Conservation (phyloP, 2,888 invertebrate genomes). For the Cremastinae sp. region DNA sequence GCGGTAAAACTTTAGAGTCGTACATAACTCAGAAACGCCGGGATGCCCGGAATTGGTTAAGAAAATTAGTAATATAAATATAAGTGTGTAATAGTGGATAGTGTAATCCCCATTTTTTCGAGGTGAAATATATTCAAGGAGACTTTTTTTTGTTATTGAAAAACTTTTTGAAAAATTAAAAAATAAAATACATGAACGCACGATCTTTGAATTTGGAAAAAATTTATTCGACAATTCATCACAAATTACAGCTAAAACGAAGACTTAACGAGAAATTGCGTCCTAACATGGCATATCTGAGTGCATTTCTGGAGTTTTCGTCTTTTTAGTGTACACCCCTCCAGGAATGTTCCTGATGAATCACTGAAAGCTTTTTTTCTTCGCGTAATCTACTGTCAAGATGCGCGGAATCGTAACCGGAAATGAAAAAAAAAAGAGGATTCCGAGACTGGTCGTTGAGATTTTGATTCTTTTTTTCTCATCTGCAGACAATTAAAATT, state of each 20-base stretch:
- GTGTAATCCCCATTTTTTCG: too few species aligned
- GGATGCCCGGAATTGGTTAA: too few species aligned
- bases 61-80: too few species aligned
- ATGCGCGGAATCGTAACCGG: constrained; percentile 38
- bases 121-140: too few species aligned
- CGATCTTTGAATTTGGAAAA: constrained; percentile 48
- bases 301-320: constrained; percentile 7
- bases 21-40: too few species aligned
- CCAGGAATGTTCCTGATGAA: constrained; percentile 21
- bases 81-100: too few species aligned
- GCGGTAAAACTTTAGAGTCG: too few species aligned
- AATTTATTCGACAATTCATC: constrained; percentile 58
- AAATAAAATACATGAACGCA: neutral
- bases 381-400: constrained; percentile 20
- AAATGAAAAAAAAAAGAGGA: constrained; percentile 21
- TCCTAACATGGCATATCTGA: constrained; percentile 38
- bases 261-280: constrained; percentile 51
- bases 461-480: constrained; percentile 26
- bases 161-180: too few species aligned
- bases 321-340: constrained; percentile 5
- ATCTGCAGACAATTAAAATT: constrained; percentile 1
- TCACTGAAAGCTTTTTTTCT: constrained; percentile 8
- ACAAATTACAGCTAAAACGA: constrained; percentile 58
- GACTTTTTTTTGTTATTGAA: too few species aligned
- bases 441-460: constrained; percentile 11